phyloP scores from a whole-genome alignment of 2,888 invertebrate genomes.

The Diadegma fenestrale region DNA sequence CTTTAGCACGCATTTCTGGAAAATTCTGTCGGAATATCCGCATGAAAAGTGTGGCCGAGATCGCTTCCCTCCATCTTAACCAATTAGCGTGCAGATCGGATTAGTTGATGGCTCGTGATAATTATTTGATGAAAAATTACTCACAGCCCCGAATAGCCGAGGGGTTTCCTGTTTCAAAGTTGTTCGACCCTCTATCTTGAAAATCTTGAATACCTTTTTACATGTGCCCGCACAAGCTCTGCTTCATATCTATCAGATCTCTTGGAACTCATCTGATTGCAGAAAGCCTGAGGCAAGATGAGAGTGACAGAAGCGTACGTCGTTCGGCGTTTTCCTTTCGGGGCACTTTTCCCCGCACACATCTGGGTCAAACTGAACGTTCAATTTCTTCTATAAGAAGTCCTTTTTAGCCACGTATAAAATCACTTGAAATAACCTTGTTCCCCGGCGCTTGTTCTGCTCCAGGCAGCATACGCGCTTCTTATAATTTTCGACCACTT shows the following conservation, averaged over 20 bases:
- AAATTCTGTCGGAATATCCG: not conserved
- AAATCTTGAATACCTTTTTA: not conserved
- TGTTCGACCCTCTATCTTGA: not conserved
- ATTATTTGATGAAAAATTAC: not conserved
- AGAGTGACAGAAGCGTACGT: constrained; percentile 49
- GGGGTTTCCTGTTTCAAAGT: not conserved
- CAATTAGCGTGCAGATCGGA: not conserved
- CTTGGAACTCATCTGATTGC: constrained; percentile 56
- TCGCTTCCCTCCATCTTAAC: not conserved
- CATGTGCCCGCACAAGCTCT: not conserved
- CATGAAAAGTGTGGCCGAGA: not conserved
- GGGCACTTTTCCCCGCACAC: constrained; percentile 29
- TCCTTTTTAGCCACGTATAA: constrained; percentile 17
- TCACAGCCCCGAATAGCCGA: not conserved
- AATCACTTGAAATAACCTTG: constrained; percentile 53
- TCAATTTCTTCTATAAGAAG: constrained; percentile 40
- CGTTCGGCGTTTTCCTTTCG: constrained; percentile 36
- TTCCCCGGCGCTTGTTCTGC: not conserved
- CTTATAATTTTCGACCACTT: not conserved
- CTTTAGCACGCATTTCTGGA: not conserved
- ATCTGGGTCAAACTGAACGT: constrained; percentile 57
- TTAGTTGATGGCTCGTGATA: not conserved
- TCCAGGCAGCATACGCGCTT: not conserved
- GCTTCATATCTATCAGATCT: constrained; percentile 41
- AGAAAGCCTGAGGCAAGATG: constrained; percentile 48